Percentiles rank a stretch among this genome's conserved stretches.
These are phyloP conservation scores for Drosophila rubida DNA, from an alignment of 2,888 invertebrate species.

Conservation along the genomic window DNA sequence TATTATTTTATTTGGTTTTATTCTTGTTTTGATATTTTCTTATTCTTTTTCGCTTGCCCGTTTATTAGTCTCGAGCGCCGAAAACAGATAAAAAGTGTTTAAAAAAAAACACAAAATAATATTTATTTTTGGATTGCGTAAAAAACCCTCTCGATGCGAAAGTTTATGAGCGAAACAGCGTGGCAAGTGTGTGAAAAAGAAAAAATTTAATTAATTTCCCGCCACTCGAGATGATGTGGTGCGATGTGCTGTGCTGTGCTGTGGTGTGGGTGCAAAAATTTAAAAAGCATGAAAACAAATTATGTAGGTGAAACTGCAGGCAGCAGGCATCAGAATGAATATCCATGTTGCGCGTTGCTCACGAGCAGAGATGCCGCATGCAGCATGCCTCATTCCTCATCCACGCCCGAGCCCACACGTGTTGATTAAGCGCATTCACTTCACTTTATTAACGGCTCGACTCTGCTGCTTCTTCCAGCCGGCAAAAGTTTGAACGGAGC, in stretches of 20 bases:
- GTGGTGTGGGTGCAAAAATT: conserved; percentile 16
- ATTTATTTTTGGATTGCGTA: conserved; percentile 65
- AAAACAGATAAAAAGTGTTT: conserved; percentile 65
- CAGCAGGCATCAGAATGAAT: neutral
- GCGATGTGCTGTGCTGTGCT: neutral
- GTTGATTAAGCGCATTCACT: conserved; percentile 80
- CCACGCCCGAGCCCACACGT: conserved; percentile 45
- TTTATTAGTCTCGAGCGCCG: conserved; percentile 47
- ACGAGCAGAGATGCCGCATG: conserved; percentile 5
- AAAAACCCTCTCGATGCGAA: conserved; percentile 26
- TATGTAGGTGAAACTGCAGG: conserved; percentile 43
- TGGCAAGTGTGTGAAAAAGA: conserved; percentile 38
- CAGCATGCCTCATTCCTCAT: conserved; percentile 6
- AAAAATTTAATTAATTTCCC: conserved; percentile 69
- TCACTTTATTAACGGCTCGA: conserved; percentile 71
- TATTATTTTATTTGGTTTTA: conserved; percentile 23
- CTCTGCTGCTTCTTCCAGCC: conserved; percentile 4
- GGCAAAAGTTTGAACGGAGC: conserved; percentile 52
- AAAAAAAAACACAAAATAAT: conserved; percentile 36
- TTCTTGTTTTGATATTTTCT: conserved; percentile 20
- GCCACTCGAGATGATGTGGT: conserved; percentile 13
- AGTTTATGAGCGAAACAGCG: conserved; percentile 36
- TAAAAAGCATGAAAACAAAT: conserved; percentile 52
- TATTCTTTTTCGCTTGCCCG: conserved; percentile 27
- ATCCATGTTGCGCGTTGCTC: conserved; percentile 19